Evolutionary conservation across 1,140 invertebrate genomes (phyloP).

Genomic region (Lithobius niger): DNA sequence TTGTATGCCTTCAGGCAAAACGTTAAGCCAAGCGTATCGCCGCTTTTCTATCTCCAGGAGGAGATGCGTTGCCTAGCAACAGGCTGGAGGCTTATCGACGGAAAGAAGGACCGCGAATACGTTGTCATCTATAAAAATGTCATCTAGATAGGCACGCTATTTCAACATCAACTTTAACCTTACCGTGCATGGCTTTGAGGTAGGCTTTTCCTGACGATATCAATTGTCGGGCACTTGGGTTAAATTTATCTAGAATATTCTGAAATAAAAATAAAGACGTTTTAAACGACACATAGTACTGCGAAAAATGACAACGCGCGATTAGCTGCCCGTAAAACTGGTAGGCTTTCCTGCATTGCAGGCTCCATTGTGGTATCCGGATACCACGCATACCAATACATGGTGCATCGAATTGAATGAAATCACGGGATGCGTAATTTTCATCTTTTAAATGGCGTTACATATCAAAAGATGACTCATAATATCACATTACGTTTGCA

Average conservation of each 20-base stretch:
- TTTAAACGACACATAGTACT: slow-evolving; percentile 12
- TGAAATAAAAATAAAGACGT: slow-evolving; percentile 39
- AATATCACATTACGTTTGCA: slow-evolving; percentile 2
- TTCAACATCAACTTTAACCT: no score
- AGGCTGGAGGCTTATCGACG: no score
- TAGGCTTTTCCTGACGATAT: slow-evolving; percentile 85
- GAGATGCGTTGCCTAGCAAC: no score
- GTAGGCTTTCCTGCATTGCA: not conserved
- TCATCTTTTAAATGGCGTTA: not conserved
- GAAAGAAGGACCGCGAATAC: no score
- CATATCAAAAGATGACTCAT: slow-evolving; percentile 6
- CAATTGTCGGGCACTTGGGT: slow-evolving; percentile 77
- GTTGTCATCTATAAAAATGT: no score
- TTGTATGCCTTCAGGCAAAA: no score
- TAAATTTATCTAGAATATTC: slow-evolving; percentile 91
- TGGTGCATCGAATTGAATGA: not conserved
- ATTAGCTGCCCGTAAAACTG: not conserved
- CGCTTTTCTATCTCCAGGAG: no score
- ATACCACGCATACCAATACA: not conserved
- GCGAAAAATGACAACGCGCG: slow-evolving; percentile 2
- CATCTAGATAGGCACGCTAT: no score
- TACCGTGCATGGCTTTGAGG: slow-evolving; percentile 79
- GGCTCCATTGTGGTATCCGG: not conserved
- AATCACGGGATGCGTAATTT: not conserved
- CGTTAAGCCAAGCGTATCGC: no score